A percentile compares a stretch with the other conserved stretches of the same genome.
Evolutionary conservation across 2,888 invertebrate species (phyloP).

Genomic region (Andrena haemorrhoa): DNA sequence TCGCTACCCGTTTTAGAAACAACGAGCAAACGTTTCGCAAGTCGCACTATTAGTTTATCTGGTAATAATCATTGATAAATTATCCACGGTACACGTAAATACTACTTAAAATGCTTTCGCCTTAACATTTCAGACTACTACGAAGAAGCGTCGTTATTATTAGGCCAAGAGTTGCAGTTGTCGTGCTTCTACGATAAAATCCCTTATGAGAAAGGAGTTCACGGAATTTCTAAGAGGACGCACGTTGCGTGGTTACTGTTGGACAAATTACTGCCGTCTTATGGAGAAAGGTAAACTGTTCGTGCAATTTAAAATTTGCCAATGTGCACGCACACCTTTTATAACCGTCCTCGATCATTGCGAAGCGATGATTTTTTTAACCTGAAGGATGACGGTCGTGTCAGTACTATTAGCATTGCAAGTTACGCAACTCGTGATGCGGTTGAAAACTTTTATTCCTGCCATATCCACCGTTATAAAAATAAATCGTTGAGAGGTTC

Average conservation of each 20-base stretch:
- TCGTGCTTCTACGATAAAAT: conserved; percentile 61
- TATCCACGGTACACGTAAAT: background rate
- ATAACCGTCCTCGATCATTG: background rate
- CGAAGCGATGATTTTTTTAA: conserved; percentile 36
- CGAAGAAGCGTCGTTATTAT: conserved; percentile 51
- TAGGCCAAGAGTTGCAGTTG: conserved; percentile 59
- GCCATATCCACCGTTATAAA: conserved; percentile 42
- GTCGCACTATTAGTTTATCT: conserved; percentile 61
- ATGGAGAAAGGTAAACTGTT: conserved; percentile 29
- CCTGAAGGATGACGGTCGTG: conserved; percentile 57
- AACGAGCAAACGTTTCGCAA: conserved; percentile 57
- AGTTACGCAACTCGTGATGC: conserved; percentile 52
- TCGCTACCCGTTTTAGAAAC: conserved; percentile 55
- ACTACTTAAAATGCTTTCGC: background rate
- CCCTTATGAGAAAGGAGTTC: conserved; percentile 19
- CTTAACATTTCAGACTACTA: conserved; percentile 53
- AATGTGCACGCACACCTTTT: background rate
- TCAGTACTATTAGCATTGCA: conserved; percentile 56
- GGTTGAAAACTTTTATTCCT: conserved; percentile 65
- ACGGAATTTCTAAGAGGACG: conserved; percentile 15
- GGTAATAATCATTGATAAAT: conserved; percentile 40
- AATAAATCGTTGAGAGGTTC: conserved; percentile 29
- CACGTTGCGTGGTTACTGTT: conserved; percentile 55
- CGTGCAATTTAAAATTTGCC: background rate
- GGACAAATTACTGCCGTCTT: conserved; percentile 45